A percentile compares a stretch with the other conserved stretches of the same genome.
These are phyloP conservation scores for Peucedramus taeniatus DNA, from an alignment of 2,113 vertebrate species.

Conservation along the genomic window DNA sequence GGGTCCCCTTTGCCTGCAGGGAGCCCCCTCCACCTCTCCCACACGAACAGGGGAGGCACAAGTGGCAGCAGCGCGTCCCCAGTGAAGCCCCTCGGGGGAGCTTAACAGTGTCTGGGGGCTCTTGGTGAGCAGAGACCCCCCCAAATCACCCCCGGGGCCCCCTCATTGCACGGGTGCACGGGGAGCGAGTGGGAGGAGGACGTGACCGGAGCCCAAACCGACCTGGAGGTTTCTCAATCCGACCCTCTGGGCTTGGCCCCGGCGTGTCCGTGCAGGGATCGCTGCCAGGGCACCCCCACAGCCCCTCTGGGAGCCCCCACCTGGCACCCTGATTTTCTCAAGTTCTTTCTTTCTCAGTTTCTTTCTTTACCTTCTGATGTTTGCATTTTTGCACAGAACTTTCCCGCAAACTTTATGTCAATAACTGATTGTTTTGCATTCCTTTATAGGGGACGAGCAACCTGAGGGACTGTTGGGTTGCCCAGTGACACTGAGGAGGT, in stretches of 20 bases:
- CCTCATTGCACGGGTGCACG: fast-evolving
- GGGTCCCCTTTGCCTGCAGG: background rate
- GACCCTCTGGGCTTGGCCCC: background rate
- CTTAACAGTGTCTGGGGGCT: fast-evolving
- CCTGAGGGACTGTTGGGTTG: too few species aligned
- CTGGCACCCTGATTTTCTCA: too few species aligned
- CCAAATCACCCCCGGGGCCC: fast-evolving
- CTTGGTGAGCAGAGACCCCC: background rate
- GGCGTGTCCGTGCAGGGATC: background rate
- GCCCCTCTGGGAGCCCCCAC: background rate
- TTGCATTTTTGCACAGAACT: too few species aligned
- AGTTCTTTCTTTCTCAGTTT: too few species aligned
- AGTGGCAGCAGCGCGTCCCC: background rate
- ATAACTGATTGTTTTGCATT: too few species aligned
- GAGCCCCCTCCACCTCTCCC: background rate
- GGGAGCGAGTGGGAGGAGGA: background rate
- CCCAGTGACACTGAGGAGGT: too few species aligned
- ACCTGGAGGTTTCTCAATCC: background rate
- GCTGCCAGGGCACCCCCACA: background rate
- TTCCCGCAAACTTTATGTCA: too few species aligned
- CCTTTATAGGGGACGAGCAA: too few species aligned
- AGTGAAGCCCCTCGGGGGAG: fast-evolving
- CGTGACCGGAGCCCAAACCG: background rate
- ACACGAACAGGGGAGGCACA: fast-evolving
- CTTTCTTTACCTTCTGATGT: too few species aligned